Evolutionary conservation across 2,113 vertebrate species (phyloP).

Genomic region (Pelodiscus sinensis): DNA sequence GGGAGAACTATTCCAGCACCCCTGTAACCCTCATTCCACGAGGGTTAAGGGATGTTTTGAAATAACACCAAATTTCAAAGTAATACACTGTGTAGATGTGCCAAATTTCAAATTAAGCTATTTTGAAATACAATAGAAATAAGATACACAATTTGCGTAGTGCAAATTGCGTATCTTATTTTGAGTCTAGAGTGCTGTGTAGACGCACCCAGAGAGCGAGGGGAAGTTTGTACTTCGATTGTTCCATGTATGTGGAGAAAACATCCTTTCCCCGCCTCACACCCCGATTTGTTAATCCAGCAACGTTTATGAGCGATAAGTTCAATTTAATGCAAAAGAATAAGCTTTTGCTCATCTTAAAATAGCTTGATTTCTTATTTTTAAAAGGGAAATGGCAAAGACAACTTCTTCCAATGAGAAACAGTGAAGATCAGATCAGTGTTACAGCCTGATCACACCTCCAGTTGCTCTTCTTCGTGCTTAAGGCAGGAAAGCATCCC

Average conservation of each 20-base stretch:
- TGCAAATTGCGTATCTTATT: too few relatives aligned
- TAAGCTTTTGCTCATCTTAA: background rate
- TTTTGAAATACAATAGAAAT: too few relatives aligned
- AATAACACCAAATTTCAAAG: too few relatives aligned
- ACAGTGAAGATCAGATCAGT: background rate
- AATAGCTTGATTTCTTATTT: background rate
- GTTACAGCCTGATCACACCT: background rate
- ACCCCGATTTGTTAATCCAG: background rate
- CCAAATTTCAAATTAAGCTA: too few relatives aligned
- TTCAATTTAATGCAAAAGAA: accelerated
- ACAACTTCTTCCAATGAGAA: background rate
- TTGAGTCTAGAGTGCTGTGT: too few relatives aligned
- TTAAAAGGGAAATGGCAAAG: background rate
- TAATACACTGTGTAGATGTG: too few relatives aligned
- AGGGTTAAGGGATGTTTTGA: too few relatives aligned
- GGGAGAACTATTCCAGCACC: too few relatives aligned
- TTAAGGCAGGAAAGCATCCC: background rate
- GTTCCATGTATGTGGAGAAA: background rate
- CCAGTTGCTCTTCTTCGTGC: background rate
- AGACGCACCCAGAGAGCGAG: too few relatives aligned
- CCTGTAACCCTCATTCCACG: too few relatives aligned
- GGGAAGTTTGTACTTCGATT: background rate
- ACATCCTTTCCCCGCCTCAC: background rate
- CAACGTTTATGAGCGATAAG: background rate
- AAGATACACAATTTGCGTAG: too few relatives aligned